These are phyloP conservation scores for Limosa lapponica DNA, from an alignment of 2,797 vertebrate species.

Conservation along the genomic window DNA sequence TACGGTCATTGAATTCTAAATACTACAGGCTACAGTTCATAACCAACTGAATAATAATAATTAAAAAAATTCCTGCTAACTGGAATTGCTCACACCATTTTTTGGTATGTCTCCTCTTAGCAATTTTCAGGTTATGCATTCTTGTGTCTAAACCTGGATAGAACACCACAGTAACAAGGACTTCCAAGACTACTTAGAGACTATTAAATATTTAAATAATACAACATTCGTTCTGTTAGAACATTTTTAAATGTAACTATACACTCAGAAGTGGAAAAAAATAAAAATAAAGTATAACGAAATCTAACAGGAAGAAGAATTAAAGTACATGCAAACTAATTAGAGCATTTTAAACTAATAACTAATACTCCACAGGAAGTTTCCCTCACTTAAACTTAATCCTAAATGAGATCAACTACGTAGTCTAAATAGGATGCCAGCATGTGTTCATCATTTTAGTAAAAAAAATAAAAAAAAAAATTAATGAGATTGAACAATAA, in stretches of 20 bases:
- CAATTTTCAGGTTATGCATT: neutral
- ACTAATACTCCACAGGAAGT: neutral
- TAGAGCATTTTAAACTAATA: neutral
- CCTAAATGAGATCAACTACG: neutral
- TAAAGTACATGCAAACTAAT: neutral
- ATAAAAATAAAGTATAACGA: neutral
- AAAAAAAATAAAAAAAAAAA: neutral
- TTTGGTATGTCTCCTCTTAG: neutral
- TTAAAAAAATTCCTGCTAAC: neutral
- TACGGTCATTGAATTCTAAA: neutral
- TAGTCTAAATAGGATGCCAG: neutral
- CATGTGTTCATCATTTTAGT: neutral
- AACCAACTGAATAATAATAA: neutral
- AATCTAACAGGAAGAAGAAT: neutral
- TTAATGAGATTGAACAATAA: neutral
- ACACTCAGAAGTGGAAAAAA: neutral
- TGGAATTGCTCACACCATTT: neutral
- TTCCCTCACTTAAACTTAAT: neutral
- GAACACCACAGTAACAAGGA: neutral
- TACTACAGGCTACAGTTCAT: neutral
- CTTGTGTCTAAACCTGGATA: neutral
- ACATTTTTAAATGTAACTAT: neutral
- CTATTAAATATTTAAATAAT: neutral
- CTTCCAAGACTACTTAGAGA: neutral
- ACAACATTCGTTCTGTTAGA: neutral